Base-by-base conservation (phyloP, 2,113 vertebrate species). In the Propithecus coquereli region DNA sequence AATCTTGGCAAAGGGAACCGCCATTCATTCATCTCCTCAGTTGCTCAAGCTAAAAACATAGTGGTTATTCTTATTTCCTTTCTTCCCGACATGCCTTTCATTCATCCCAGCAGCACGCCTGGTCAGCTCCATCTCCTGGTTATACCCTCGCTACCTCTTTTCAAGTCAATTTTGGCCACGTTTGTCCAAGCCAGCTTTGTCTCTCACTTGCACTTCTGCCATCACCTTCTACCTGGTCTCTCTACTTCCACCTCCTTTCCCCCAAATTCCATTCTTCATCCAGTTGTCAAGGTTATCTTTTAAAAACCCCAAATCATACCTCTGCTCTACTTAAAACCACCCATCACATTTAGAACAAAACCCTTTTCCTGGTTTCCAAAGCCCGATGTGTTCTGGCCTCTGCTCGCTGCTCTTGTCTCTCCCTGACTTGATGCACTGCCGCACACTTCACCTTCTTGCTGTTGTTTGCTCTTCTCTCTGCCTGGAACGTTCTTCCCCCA, bases 371-470 rank as follows among this genome's bases (percentile, higher is more conserved):
- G 47, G 40, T n/a, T 87, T 61, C n/a, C n/a, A 54, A 25, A 52
- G 18, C 30, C 27, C 47, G 12, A 1, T n/a, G 32, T 34, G 5
- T 40, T 43, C 80, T 6, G 9, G 1, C n/a, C 2, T 61, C 68
- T 87, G 12, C 13, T 61, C 0, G 3, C 14, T 17, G 68, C 16
- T 8, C 4, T 0, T 0, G 4, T 23, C 18, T 20, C 22, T 66
- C 18, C 12, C 0, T 45, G 3, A 3, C 43, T 13, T 57, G 10
- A n/a, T 16, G 23, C 34, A 14, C 30, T 63, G 10, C 13, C 37
- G 3, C 22, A 32, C 45, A 63, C 61, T 70, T 54, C 47, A 8
- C 37, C 54, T 65, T 79, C 34, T 27, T 54, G 10, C 30, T 40
- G 5, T 59, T 93, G 7, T 3, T 89, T 43, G 27, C 34, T 89